Evolutionary conservation across 2,797 vertebrate genomes (phyloP).

Genomic region (Fringilla coelebs): DNA sequence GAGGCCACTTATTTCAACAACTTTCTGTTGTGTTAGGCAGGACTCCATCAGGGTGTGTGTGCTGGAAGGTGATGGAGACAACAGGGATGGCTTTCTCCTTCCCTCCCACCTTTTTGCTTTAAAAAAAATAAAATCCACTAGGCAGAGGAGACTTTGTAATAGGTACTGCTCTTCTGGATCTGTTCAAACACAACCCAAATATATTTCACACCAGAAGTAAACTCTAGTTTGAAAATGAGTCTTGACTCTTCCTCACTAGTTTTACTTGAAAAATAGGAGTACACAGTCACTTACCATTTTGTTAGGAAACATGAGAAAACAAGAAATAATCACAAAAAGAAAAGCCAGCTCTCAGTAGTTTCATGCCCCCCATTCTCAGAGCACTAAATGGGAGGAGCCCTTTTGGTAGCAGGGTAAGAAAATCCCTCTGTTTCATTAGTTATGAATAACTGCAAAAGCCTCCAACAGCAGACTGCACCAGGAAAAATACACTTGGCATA

Average conservation of each 20-base stretch:
- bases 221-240: background rate
- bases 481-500: background rate
- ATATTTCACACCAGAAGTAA: background rate
- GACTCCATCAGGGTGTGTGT: rapidly evolving
- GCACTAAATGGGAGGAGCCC: background rate
- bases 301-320: background rate
- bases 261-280: background rate
- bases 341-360: background rate
- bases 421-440: background rate
- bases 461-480: background rate
- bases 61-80: background rate
- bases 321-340: background rate
- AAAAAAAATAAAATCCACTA: background rate
- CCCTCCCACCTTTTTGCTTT: background rate
- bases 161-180: background rate
- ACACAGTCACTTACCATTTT: background rate
- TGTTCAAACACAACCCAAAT: background rate
- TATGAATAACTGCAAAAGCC: background rate
- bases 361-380: background rate
- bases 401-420: background rate
- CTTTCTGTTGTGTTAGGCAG: background rate
- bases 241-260: background rate
- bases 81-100: background rate
- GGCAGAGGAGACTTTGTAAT: background rate
- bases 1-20: background rate